phyloP scores from a whole-genome alignment of 2,888 invertebrate species.

The Tillus elongatus region DNA sequence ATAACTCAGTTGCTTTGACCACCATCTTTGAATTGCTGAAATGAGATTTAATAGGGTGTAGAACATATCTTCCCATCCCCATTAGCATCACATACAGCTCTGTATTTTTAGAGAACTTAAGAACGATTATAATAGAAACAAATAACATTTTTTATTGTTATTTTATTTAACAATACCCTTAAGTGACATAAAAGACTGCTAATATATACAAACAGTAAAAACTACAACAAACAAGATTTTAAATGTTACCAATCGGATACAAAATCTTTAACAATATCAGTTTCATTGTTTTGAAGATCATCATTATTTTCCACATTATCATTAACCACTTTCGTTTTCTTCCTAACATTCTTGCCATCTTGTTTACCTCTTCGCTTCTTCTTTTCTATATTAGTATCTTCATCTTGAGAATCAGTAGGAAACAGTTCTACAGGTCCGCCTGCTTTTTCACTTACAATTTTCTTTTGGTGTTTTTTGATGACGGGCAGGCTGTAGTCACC shows the following conservation, averaged over 20 bases:
- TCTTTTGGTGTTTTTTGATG: slow-evolving; percentile 50
- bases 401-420: slow-evolving; percentile 64
- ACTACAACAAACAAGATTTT: slow-evolving; percentile 10
- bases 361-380: slow-evolving; percentile 40
- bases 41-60: no score
- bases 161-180: no score
- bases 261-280: slow-evolving; percentile 62
- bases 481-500: slow-evolving; percentile 60
- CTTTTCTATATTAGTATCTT: slow-evolving; percentile 34
- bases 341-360: slow-evolving; percentile 35
- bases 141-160: no score
- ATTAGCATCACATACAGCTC: no score
- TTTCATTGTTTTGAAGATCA: slow-evolving; percentile 36
- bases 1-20: no score
- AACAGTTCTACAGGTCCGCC: slow-evolving; percentile 53
- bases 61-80: no score
- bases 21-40: no score
- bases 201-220: no score
- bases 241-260: slow-evolving; percentile 56
- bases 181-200: no score
- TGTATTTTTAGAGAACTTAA: no score
- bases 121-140: no score
- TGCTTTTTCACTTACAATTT: slow-evolving; percentile 36
- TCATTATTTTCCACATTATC: slow-evolving; percentile 31
- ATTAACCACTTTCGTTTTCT: slow-evolving; percentile 22